phyloP scores from a whole-genome alignment of 2,797 vertebrate species.

The Paratrypauchen microcephalus region DNA sequence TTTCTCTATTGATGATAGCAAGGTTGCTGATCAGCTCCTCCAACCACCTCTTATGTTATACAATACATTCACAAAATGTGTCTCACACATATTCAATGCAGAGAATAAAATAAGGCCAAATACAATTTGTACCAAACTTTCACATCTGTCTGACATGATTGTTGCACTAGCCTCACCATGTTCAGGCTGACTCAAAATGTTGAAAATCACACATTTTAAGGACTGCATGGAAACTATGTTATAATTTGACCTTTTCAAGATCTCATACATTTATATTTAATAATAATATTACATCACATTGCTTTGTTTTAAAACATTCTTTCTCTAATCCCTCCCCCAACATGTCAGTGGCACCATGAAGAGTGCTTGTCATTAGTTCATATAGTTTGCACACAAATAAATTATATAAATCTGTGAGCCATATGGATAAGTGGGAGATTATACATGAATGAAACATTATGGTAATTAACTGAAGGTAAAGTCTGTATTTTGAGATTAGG shows the following conservation, averaged over 20 bases:
- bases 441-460: slow-evolving; percentile 3
- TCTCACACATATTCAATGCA: slow-evolving; percentile 65
- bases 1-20: too few relatives aligned
- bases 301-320: neutral
- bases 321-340: neutral
- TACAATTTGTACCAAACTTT: too few relatives aligned
- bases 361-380: slow-evolving; percentile 53
- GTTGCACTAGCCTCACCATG: neutral
- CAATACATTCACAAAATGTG: slow-evolving; percentile 6
- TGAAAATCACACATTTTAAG: too few relatives aligned
- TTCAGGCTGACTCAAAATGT: neutral
- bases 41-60: slow-evolving; percentile 65
- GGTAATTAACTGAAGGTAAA: slow-evolving; percentile 19
- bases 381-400: slow-evolving; percentile 45
- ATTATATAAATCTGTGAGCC: neutral
- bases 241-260: too few relatives aligned
- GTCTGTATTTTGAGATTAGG: slow-evolving; percentile 18
- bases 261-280: neutral
- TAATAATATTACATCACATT: neutral
- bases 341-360: too few relatives aligned
- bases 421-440: neutral
- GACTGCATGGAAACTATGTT: too few relatives aligned
- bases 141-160: too few relatives aligned
- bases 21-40: neutral
- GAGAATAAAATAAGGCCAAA: too few relatives aligned